Evolutionary conservation across 2,797 vertebrate genomes (phyloP).

Genomic region (Loris lydekkerianus): DNA sequence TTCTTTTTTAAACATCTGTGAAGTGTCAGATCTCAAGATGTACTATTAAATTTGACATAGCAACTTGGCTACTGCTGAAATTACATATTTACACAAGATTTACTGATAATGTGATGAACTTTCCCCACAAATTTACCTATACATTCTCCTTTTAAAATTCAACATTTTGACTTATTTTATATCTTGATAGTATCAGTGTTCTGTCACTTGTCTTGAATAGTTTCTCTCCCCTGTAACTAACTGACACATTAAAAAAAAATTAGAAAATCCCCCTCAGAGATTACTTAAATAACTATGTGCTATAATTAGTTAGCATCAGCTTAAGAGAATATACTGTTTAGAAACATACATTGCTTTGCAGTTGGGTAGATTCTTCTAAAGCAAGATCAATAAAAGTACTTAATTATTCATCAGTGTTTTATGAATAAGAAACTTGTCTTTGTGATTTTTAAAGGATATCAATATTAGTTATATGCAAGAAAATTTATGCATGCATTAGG

Average conservation of each 20-base stretch:
- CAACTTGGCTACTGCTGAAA: neutral
- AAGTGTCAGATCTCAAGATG: constrained; percentile 42
- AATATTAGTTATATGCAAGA: neutral
- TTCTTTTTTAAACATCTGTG: constrained; percentile 52
- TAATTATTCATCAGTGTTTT: constrained; percentile 19
- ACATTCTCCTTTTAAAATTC: constrained; percentile 29
- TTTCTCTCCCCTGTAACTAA: constrained; percentile 43
- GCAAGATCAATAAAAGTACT: neutral
- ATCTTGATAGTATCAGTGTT: neutral
- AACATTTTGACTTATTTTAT: constrained; percentile 42
- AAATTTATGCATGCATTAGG: neutral
- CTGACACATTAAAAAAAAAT: neutral
- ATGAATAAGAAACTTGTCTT: neutral
- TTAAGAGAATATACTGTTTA: constrained; percentile 50
- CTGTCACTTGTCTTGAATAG: constrained; percentile 32
- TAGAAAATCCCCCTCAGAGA: constrained; percentile 8
- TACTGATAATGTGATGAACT: constrained; percentile 10
- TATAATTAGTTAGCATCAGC: constrained; percentile 29
- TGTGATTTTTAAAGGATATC: neutral
- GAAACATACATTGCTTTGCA: constrained; percentile 24
- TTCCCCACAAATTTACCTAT: neutral
- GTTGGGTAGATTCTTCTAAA: constrained; percentile 18
- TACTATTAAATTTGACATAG: neutral
- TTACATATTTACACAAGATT: neutral
- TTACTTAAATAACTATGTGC: neutral